Evolutionary conservation across 2,113 vertebrate species (phyloP), one percentile per base, ranked within the genome.

Genomic region (Thermophis baileyi): DNA sequence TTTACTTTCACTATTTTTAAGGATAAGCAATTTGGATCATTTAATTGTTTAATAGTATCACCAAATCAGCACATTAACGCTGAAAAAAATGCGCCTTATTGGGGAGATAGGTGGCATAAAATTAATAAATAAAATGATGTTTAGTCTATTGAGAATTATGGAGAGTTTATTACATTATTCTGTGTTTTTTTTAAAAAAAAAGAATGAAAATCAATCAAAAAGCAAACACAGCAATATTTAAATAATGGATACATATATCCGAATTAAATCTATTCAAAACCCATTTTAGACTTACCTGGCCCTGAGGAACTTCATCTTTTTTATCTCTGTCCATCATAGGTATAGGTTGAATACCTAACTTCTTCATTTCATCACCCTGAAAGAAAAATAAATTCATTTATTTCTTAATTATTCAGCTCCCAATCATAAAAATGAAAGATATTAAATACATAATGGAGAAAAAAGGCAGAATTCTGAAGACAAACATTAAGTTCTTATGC

Each of bases 321-420:
- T 99, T 99, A 96, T 99, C 99, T 97, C 99, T 97, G 98, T 99
- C 99, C 99, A 99, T 99, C 99, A 99, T 99, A 0, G 99, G 98
- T 60, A 99, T 99, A 1, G 99, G 99, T 35, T 99, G 99, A 90
- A 99, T 98, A 69, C 99, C 99, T n/a, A 99, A 97, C 96, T 99
- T 99, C 97, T 99, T 99, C 99, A 99, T 99, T 96, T 99, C 99
- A 94, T 99, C 99, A 0, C 99, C 99, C 99, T 99, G 93, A 25
- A 54, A 90, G 20, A 94, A 57, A 51, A 40, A 46, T 4, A 51
- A 12, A 89, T 89, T 54, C 5, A n/a, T 93, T 91, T 1, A 86
- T 85, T 88, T 14, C 30, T 87, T 55, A 51, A 47, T 20, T 47
- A 60, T 6, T 88, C 69, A 89, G 12, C 2, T 27, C 86, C 11